phyloP scores from a whole-genome alignment of 2,797 vertebrate genomes.

The Bovichtus variegatus region DNA sequence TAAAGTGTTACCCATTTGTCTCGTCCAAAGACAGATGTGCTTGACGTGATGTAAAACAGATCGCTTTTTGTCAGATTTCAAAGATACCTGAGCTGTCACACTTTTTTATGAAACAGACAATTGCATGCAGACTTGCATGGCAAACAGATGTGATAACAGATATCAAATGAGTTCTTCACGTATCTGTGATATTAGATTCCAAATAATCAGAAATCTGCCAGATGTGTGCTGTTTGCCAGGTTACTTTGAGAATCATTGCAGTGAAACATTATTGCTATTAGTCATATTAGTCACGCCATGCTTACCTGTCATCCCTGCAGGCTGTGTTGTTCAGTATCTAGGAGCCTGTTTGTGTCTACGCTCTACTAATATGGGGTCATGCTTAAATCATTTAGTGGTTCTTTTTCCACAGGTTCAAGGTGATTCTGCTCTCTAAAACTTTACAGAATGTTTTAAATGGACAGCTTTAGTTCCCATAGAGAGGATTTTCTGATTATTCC shows the following conservation, averaged over 20 bases:
- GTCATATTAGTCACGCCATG: conserved; percentile 19
- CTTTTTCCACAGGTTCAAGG: conserved; percentile 72
- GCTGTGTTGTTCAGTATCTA: conserved; percentile 61
- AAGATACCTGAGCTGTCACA: conserved; percentile 67
- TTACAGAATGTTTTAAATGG: neutral
- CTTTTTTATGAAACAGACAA: conserved; percentile 46
- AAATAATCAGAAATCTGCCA: conserved; percentile 46
- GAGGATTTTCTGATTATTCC: neutral
- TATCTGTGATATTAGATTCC: conserved; percentile 45
- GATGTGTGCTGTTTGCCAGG: conserved; percentile 23
- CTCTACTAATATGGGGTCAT: conserved; percentile 59
- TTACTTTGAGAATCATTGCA: conserved; percentile 22
- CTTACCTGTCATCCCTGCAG: conserved; percentile 50
- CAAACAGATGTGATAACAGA: conserved; percentile 60
- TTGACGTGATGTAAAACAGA: conserved; percentile 71
- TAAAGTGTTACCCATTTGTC: conserved; percentile 39
- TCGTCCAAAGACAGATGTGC: conserved; percentile 64
- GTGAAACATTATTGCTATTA: conserved; percentile 14
- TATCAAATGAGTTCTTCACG: conserved; percentile 37
- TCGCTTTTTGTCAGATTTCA: conserved; percentile 59
- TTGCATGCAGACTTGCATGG: conserved; percentile 54
- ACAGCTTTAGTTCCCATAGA: neutral
- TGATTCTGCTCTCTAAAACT: conserved; percentile 22
- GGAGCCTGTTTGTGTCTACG: conserved; percentile 68
- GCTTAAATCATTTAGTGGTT: conserved; percentile 42